Conservation (phyloP, 2,888 invertebrate genomes). For the Ophion obscuratus region DNA sequence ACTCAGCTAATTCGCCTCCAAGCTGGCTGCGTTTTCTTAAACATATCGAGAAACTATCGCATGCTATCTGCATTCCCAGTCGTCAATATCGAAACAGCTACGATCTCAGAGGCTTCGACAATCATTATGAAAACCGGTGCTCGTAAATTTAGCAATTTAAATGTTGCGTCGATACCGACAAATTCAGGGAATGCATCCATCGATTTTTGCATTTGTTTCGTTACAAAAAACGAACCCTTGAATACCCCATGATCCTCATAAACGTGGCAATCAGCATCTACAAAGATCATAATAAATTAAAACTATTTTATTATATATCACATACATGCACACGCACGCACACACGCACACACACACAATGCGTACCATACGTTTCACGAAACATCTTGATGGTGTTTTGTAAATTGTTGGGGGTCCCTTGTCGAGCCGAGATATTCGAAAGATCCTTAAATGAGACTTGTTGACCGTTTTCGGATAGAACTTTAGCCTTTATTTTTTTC, state of each 20-base stretch:
- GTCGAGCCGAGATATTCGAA: constrained; percentile 37
- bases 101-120: no score
- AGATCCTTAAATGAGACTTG: constrained; percentile 41
- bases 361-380: constrained; percentile 43
- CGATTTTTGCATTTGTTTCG: constrained; percentile 53
- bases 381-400: constrained; percentile 19
- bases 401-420: constrained; percentile 38
- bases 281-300: no score
- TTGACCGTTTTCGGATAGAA: constrained; percentile 23
- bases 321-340: not conserved
- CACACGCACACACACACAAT: constrained; percentile 2
- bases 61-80: constrained; percentile 59
- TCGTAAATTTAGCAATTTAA: constrained; percentile 44
- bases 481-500: constrained; percentile 32
- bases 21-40: constrained; percentile 55
- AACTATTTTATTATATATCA: no score
- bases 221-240: constrained; percentile 61
- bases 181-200: constrained; percentile 66
- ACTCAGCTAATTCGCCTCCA: constrained; percentile 60
- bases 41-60: constrained; percentile 56
- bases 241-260: constrained; percentile 25
- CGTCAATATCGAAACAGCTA: not conserved
- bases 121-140: no score
- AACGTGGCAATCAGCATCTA: constrained; percentile 47
- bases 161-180: constrained; percentile 65